Conservation (phyloP, 2,797 vertebrate species). For the Sarcophilus harrisii region DNA sequence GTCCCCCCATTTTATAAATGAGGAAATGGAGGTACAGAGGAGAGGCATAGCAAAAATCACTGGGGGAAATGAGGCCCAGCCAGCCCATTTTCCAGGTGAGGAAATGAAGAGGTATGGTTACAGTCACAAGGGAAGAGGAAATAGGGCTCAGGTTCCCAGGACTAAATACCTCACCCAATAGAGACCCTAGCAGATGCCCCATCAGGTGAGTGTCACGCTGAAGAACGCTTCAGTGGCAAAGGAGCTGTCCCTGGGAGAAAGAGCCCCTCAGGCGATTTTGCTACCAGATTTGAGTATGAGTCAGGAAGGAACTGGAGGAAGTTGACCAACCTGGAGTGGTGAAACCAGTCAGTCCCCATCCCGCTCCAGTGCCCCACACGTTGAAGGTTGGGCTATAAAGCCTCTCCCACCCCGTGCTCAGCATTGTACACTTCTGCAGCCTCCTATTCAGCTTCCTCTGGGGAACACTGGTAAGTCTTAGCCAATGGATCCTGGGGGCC, state of each 20-base stretch:
- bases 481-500: not conserved
- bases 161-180: not conserved
- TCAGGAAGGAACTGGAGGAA: conserved; percentile 66
- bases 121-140: conserved; percentile 11
- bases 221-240: conserved; percentile 12
- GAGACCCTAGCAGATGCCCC: not conserved
- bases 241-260: conserved; percentile 31
- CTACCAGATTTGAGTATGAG: conserved; percentile 50
- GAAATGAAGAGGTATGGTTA: not conserved
- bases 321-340: conserved; percentile 51
- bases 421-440: not conserved
- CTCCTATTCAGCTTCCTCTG: conserved; percentile 2
- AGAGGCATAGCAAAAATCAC: not conserved
- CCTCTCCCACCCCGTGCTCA: not conserved
- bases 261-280: conserved; percentile 48
- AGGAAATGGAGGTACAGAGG: not conserved
- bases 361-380: not conserved
- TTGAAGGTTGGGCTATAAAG: conserved; percentile 64
- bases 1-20: not conserved
- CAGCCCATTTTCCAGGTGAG: not conserved
- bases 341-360: conserved; percentile 69
- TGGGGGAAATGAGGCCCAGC: not conserved
- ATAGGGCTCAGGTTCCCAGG: not conserved
- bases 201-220: conserved; percentile 42
- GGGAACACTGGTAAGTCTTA: conserved; percentile 63